A percentile compares a stretch with the other conserved stretches of the same genome.
phyloP scores from a whole-genome alignment of 2,797 vertebrate species.

The Brachyrhaphis roseni region DNA sequence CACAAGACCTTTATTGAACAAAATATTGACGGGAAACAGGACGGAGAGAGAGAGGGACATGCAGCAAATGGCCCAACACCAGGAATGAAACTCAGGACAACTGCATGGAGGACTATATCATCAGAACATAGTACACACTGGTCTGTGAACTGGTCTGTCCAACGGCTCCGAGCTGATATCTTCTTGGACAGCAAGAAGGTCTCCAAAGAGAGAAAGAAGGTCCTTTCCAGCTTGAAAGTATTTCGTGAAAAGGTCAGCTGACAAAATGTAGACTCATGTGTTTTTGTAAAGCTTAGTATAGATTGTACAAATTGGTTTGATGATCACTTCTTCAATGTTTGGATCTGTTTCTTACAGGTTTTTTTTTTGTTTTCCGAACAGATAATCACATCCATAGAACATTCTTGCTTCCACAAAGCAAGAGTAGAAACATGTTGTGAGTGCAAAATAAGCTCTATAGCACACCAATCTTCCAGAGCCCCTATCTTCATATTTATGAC shows the following conservation, averaged over 20 bases:
- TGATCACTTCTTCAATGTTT: neutral
- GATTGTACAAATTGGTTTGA: neutral
- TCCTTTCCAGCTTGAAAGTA: neutral
- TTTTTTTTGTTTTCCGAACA: neutral
- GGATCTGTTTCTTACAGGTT: neutral
- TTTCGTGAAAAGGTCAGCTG: neutral
- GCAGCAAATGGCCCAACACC: neutral
- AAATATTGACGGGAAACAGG: neutral
- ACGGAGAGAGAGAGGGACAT: neutral
- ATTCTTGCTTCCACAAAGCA: neutral
- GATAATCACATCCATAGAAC: neutral
- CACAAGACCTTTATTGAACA: neutral
- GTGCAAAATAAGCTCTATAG: constrained; percentile 7
- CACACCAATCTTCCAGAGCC: constrained; percentile 6
- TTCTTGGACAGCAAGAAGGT: neutral
- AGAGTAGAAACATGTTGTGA: neutral
- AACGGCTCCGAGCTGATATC: neutral
- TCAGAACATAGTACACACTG: neutral
- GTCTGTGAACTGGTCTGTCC: neutral
- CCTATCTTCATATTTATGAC: constrained; percentile 10
- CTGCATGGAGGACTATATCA: neutral
- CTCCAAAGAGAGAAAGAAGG: neutral
- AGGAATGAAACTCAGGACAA: neutral
- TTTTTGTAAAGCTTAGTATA: neutral
- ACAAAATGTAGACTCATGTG: neutral